Evolutionary conservation across 2,113 vertebrate genomes (phyloP).

Genomic region (Boleophthalmus pectinirostris): DNA sequence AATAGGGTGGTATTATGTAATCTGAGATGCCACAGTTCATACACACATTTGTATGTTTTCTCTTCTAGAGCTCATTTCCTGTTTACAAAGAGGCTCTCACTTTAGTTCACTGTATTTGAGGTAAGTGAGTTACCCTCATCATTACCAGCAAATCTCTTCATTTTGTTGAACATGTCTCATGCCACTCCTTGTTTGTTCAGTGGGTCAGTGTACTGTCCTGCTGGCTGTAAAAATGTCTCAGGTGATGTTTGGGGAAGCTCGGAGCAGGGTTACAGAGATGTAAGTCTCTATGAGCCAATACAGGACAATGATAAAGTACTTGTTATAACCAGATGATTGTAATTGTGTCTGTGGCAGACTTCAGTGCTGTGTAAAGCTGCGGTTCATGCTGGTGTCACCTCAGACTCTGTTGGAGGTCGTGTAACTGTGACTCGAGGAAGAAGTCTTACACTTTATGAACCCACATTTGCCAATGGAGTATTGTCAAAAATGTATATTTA

Average conservation of each 20-base stretch:
- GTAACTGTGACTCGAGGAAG: constrained; percentile 75
- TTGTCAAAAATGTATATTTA: constrained; percentile 80
- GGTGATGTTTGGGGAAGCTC: constrained; percentile 87
- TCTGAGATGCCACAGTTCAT: constrained; percentile 2
- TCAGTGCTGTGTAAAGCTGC: constrained; percentile 87
- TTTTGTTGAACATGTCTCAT: constrained; percentile 11
- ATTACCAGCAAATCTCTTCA: not conserved
- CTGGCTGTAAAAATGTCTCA: constrained; percentile 80
- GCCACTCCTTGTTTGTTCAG: constrained; percentile 59
- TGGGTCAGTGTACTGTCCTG: constrained; percentile 79
- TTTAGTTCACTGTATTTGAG: constrained; percentile 75
- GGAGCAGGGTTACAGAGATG: constrained; percentile 85
- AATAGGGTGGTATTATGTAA: constrained; percentile 31
- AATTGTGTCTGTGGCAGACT: constrained; percentile 68
- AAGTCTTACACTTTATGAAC: constrained; percentile 84
- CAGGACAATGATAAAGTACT: not conserved
- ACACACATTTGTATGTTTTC: constrained; percentile 17
- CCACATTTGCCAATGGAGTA: constrained; percentile 83
- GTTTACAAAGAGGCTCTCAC: constrained; percentile 84
- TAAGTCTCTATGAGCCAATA: constrained; percentile 66
- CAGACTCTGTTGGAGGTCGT: constrained; percentile 78
- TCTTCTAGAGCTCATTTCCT: constrained; percentile 82
- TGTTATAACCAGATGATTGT: no score
- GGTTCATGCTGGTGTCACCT: constrained; percentile 80
- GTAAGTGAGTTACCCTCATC: constrained; percentile 66